phyloP scores from a whole-genome alignment of 2,888 invertebrate species.

The Arge pagana region DNA sequence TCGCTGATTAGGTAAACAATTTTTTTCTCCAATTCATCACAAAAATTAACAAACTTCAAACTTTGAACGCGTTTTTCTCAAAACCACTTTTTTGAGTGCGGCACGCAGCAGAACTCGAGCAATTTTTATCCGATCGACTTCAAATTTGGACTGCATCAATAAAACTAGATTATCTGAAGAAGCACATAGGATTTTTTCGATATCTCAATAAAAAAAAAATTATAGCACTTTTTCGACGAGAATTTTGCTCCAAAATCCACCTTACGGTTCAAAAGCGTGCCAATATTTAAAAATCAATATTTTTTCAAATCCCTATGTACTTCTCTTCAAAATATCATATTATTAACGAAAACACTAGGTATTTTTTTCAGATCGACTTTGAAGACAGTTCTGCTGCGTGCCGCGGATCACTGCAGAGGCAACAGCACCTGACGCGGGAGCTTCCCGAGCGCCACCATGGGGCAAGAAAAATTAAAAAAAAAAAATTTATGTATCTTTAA shows the following conservation, averaged over 20 bases:
- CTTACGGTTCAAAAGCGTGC: conserved; percentile 18
- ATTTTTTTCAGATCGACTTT: conserved; percentile 26
- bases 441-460: conserved; percentile 24
- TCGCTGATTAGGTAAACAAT: conserved; percentile 20
- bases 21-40: conserved; percentile 15
- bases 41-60: conserved; percentile 1
- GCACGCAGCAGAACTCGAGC: conserved; percentile 13
- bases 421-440: conserved; percentile 26
- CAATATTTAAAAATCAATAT: conserved; percentile 25
- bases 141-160: conserved; percentile 15
- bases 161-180: conserved; percentile 18
- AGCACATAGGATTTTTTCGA: conserved; percentile 21
- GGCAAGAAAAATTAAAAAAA: conserved; percentile 19
- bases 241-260: too few relatives aligned
- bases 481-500: conserved; percentile 14
- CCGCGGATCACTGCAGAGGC: conserved; percentile 25
- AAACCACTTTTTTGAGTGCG: conserved; percentile 20
- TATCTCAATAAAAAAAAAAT: conserved; percentile 19
- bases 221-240: conserved; percentile 21
- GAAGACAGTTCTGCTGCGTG: too few relatives aligned
- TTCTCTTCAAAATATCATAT: conserved; percentile 28
- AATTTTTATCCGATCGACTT: conserved; percentile 18
- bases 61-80: conserved; percentile 21
- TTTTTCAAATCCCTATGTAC: conserved; percentile 24
- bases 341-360: conserved; percentile 26